Evolutionary conservation across 1,140 invertebrate genomes (phyloP), one percentile per base, ranked within the genome.

Genomic region (Plectrocnemia conspersa): DNA sequence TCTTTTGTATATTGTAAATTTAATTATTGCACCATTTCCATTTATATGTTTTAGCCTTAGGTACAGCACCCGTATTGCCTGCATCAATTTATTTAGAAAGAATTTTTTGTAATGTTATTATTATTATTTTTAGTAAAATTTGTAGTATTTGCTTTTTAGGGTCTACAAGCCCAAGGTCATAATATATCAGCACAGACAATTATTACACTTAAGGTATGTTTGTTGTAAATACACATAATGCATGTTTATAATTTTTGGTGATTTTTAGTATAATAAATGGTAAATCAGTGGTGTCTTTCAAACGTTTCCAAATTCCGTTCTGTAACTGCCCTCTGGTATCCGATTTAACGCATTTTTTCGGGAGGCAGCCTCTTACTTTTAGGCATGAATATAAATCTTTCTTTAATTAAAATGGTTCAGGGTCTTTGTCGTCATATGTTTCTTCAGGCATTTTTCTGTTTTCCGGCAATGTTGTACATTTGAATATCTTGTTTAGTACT

Each of bases 131-230:
- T 45, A 25, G 33, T 50, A 19, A 58, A 52, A 22, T 22, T 19
- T 44, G 29, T 61, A 61, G 59, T 72, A 65, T 69, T 70, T 63
- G 48, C 36, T 61, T 78, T 79, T 72, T 83, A 91, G 89, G 88
- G 84, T 71, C 85, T 91, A 73, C 86, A 90, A 81, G 86, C 86
- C 74, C 82, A 82, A 70, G 88, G 88, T 62, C 85, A 86, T 83
- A 90, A 91, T 83, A 85, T 91, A 74, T 87, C 87, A 67, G 82
- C 87, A 73, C 82, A 90, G 72, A 88, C 84, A 76, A 83, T 93
- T 79, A 87, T 91, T 68, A 86, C 87, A 71, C 80, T 93, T 61
- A 91, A 91, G 88, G 89, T 92, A 82, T 88, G 88, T 83, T 35
- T 35, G 6, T 24, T 46, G 7, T n/a, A n/a, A 46, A 41, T 16